phyloP scores from a whole-genome alignment of 2,113 vertebrate species.

The Notarius lentiginosus region DNA sequence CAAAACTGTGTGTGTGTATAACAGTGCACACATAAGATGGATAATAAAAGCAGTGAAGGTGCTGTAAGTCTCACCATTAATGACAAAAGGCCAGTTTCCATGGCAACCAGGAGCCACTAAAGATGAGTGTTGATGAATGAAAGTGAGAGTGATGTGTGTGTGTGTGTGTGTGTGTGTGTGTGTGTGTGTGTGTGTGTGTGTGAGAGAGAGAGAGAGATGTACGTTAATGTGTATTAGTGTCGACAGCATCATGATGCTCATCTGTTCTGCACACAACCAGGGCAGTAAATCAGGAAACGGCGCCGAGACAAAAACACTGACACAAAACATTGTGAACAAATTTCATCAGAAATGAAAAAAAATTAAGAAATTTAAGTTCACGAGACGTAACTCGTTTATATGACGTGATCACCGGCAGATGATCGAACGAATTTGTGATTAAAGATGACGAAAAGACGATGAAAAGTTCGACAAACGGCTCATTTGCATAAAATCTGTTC shows the following conservation, averaged over 20 bases:
- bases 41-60: not conserved
- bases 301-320: not conserved
- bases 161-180: not conserved
- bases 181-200: conserved; percentile 1
- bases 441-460: not conserved
- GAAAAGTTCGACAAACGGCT: not conserved
- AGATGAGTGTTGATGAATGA: conserved; percentile 87
- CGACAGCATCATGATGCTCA: not conserved
- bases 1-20: not conserved
- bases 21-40: not conserved
- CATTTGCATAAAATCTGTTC: not conserved
- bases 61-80: conserved; percentile 20
- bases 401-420: no score
- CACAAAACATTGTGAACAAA: not conserved
- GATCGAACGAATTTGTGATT: not conserved
- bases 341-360: not conserved
- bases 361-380: not conserved
- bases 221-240: not conserved
- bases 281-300: not conserved
- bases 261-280: not conserved
- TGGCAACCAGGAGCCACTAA: conserved; percentile 84
- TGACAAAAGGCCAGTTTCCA: conserved; percentile 84
- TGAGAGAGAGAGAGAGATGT: no score
- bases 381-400: not conserved
- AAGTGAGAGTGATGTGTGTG: conserved; percentile 61